phyloP scores from a whole-genome alignment of 2,888 invertebrate genomes.

The Nephrotoma guestfalica region DNA sequence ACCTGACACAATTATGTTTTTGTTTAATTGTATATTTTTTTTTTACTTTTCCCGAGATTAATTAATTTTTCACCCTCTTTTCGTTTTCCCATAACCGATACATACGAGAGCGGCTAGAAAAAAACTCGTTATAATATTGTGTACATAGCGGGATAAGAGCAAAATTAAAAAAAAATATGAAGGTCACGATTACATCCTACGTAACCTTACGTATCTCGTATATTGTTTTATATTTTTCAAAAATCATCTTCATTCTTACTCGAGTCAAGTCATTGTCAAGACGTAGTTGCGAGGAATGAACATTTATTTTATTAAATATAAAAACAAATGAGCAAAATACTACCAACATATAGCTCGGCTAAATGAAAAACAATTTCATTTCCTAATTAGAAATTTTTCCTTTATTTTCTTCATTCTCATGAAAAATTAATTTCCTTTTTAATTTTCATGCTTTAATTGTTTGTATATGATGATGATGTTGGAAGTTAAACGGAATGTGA shows the following conservation, averaged over 20 bases:
- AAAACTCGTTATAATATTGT: neutral
- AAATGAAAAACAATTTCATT: neutral
- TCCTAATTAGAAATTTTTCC: neutral
- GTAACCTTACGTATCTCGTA: neutral
- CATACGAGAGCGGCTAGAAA: neutral
- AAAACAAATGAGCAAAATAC: neutral
- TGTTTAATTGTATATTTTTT: neutral
- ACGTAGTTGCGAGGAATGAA: neutral
- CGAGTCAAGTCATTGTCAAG: neutral
- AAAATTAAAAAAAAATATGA: neutral
- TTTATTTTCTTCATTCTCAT: neutral
- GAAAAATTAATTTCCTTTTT: neutral
- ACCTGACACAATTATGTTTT: neutral
- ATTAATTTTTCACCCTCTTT: neutral
- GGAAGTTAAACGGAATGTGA: neutral
- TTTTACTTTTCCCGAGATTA: neutral
- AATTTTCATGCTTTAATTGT: neutral
- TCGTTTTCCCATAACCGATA: neutral
- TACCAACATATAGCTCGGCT: neutral
- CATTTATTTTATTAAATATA: neutral
- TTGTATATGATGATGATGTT: neutral
- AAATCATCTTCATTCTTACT: neutral
- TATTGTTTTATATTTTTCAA: neutral
- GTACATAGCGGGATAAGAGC: neutral
- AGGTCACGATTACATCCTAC: neutral